A percentile compares a stretch with the other conserved stretches of the same genome.
phyloP scores from a whole-genome alignment of 2,113 vertebrate genomes.

The Anthoscopus minutus region DNA sequence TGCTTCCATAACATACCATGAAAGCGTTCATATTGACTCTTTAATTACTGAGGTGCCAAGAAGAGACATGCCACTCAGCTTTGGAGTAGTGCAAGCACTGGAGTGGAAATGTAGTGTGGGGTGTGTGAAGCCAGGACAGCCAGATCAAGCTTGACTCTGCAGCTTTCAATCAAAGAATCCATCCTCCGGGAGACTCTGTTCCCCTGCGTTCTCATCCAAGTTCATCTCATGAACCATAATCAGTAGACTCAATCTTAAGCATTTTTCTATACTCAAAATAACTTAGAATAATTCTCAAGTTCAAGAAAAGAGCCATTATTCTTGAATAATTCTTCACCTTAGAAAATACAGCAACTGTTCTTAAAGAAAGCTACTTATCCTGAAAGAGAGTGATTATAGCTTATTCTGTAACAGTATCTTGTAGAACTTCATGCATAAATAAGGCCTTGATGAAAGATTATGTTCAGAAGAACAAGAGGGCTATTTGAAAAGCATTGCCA shows the following conservation, averaged over 20 bases:
- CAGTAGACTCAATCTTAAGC: background rate
- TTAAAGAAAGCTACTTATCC: constrained; percentile 24
- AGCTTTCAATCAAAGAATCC: background rate
- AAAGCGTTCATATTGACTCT: background rate
- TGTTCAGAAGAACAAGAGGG: background rate
- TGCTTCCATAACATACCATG: background rate
- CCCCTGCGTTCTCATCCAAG: background rate
- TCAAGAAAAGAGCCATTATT: background rate
- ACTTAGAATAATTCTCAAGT: background rate
- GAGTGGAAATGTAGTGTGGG: background rate
- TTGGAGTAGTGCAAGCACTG: background rate
- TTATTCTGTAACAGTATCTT: constrained; percentile 7
- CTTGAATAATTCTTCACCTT: background rate
- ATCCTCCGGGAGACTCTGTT: background rate
- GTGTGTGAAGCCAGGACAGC: background rate
- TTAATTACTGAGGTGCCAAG: background rate
- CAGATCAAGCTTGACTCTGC: background rate
- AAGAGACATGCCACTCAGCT: background rate
- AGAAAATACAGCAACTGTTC: constrained; percentile 3
- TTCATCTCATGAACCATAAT: background rate
- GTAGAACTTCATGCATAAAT: background rate
- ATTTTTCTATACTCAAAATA: background rate
- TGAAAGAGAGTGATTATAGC: constrained; percentile 5
- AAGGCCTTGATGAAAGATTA: constrained; percentile 21
- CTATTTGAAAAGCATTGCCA: background rate